Conservation (phyloP, 1,140 invertebrate species). For the Rhopalosiphum maidis region DNA sequence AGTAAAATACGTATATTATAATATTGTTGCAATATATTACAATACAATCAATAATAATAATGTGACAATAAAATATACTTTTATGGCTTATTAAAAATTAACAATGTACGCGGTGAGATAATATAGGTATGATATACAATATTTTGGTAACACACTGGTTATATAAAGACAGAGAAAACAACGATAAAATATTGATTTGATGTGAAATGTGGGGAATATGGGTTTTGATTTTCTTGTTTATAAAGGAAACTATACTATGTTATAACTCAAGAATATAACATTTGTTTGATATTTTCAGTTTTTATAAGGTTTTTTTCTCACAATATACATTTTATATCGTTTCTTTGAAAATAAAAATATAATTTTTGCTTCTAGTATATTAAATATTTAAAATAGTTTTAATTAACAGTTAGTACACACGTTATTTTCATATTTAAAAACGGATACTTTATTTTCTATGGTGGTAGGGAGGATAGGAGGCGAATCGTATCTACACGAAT, state of each 20-base stretch:
- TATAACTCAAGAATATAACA: too few relatives aligned
- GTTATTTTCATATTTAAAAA: neutral
- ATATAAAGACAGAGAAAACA: too few relatives aligned
- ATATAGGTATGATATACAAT: neutral
- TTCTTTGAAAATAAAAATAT: neutral
- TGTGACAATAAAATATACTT: neutral
- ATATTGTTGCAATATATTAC: too few relatives aligned
- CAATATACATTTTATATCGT: neutral
- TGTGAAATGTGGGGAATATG: too few relatives aligned
- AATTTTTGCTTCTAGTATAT: neutral
- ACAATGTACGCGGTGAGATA: neutral
- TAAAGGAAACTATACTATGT: too few relatives aligned
- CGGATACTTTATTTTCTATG: neutral
- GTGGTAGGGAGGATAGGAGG: too few relatives aligned
- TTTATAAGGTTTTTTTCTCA: too few relatives aligned
- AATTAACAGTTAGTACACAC: neutral
- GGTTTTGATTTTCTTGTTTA: too few relatives aligned
- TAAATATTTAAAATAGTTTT: neutral
- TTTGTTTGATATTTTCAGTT: too few relatives aligned
- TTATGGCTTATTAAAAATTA: neutral
- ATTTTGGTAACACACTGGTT: too few relatives aligned
- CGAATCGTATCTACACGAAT: too few relatives aligned
- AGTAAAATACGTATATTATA: neutral
- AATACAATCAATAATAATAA: neutral
- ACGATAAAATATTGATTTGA: too few relatives aligned